A percentile compares a stretch with the other conserved stretches of the same genome.
Conservation (phyloP, 1,140 invertebrate genomes). For the Halyomorpha halys region DNA sequence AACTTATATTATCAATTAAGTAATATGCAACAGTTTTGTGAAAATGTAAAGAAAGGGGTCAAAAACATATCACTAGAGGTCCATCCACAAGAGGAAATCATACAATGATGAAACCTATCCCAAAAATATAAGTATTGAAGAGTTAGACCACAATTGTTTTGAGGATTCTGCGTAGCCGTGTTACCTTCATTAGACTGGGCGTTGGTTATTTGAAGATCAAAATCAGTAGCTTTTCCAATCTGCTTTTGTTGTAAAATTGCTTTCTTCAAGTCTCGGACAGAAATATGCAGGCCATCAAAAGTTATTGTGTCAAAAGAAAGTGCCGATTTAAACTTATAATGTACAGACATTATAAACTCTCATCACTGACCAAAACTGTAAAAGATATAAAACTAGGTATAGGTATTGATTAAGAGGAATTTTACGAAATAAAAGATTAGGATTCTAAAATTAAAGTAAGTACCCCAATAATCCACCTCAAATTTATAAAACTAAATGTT, state of each 20-base stretch:
- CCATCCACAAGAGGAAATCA: slow-evolving; percentile 23
- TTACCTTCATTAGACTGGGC: slow-evolving; percentile 94
- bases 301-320: slow-evolving; percentile 90
- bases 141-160: too few species aligned
- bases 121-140: too few species aligned
- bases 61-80: neutral
- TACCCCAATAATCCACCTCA: too few species aligned
- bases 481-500: too few species aligned
- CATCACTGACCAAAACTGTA: slow-evolving; percentile 20
- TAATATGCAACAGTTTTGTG: too few species aligned
- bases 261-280: slow-evolving; percentile 86
- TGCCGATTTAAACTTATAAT: slow-evolving; percentile 96
- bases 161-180: slow-evolving; percentile 22
- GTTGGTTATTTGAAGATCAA: slow-evolving; percentile 93
- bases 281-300: slow-evolving; percentile 94
- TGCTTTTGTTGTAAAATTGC: slow-evolving; percentile 91
- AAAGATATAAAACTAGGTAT: slow-evolving; percentile 12
- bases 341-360: slow-evolving; percentile 68
- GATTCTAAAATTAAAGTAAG: too few species aligned
- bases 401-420: neutral
- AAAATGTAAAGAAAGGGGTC: too few species aligned
- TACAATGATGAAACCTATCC: neutral
- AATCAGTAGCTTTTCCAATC: slow-evolving; percentile 85
- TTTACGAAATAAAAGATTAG: too few species aligned
- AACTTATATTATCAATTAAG: too few species aligned